These are phyloP conservation scores for Lacerta agilis DNA, from an alignment of 2,797 vertebrate genomes.

Conservation along the genomic window DNA sequence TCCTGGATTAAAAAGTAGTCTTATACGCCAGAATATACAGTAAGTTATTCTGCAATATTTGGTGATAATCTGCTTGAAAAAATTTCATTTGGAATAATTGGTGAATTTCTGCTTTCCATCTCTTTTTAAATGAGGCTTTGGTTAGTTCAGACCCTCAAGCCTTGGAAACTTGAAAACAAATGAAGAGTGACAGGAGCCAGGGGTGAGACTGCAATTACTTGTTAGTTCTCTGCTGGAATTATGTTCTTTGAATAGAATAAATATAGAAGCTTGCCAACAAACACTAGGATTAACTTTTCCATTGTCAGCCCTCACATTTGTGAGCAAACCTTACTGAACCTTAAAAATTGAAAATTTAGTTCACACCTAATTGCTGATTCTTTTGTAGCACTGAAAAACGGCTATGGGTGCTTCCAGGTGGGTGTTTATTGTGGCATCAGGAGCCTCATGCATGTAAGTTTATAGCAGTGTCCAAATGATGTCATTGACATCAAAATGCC, in stretches of 20 bases:
- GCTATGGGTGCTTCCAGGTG: neutral
- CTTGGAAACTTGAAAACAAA: neutral
- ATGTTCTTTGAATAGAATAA: neutral
- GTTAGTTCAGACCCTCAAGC: neutral
- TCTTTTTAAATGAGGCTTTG: neutral
- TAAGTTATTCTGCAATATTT: neutral
- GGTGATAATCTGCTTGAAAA: neutral
- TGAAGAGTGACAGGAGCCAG: neutral
- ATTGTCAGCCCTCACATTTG: neutral
- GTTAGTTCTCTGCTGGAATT: neutral
- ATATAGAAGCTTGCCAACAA: neutral
- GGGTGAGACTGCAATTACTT: neutral
- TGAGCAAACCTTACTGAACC: neutral
- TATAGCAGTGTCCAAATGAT: too few relatives aligned
- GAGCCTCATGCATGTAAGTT: too few relatives aligned
- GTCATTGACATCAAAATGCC: too few relatives aligned
- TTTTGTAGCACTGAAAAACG: neutral
- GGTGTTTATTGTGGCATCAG: too few relatives aligned
- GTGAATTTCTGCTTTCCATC: neutral
- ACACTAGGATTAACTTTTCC: neutral
- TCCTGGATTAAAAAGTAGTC: too few relatives aligned
- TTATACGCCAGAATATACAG: too few relatives aligned
- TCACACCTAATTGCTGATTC: neutral
- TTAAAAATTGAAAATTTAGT: neutral
- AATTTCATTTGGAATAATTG: neutral